phyloP scores from a whole-genome alignment of 37 sponge, comb jelly and placozoan genomes.

The Mnemiopsis leidyi region DNA sequence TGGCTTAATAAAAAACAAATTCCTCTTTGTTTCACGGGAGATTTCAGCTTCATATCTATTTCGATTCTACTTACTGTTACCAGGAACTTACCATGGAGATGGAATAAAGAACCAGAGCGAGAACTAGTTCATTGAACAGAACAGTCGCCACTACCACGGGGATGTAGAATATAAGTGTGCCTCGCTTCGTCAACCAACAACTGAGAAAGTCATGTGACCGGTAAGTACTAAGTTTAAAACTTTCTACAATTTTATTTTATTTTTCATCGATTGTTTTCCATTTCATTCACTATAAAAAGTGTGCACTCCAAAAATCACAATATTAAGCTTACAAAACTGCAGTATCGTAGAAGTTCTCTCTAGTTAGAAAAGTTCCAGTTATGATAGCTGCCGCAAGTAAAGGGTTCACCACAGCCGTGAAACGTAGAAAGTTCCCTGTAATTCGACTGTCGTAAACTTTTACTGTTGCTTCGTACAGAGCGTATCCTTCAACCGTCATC shows the following conservation, averaged over 20 bases:
- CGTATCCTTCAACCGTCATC: slow-evolving; percentile 10
- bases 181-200: slow-evolving; percentile 11
- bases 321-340: background rate
- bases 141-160: background rate
- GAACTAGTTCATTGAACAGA: background rate
- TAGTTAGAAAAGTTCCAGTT: background rate
- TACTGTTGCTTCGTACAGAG: background rate
- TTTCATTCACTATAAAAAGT: too few relatives aligned
- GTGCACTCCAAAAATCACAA: too few relatives aligned
- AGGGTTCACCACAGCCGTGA: background rate
- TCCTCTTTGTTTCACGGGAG: too few relatives aligned
- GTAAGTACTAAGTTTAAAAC: background rate
- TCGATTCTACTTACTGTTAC: too few relatives aligned
- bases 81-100: background rate
- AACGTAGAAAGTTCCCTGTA: background rate
- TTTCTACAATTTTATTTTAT: background rate
- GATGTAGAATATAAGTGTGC: slow-evolving; percentile 14
- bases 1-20: too few relatives aligned
- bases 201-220: background rate
- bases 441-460: background rate
- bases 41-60: too few relatives aligned
- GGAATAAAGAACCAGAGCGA: background rate
- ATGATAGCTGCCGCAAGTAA: background rate
- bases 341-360: slow-evolving; percentile 28
- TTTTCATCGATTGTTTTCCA: too few relatives aligned